Base-by-base conservation (phyloP, 53 echinoderm and acorn worm genomes). In the Henricia sp. region DNA sequence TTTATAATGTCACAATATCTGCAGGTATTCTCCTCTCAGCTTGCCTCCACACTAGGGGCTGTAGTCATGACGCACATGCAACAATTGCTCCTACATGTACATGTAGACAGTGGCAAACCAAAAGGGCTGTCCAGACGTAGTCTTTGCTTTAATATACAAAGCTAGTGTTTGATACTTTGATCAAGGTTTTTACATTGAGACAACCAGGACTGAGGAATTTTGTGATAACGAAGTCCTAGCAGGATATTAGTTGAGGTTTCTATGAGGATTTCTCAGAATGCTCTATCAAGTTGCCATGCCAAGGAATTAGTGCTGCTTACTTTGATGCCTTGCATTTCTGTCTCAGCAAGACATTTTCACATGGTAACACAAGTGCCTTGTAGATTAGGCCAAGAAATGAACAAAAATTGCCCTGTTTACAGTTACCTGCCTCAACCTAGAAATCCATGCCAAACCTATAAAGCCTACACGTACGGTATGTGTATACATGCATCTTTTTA, bases 11-110 rank as follows among this genome's bases (percentile, higher is more conserved):
- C 78, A 78, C 24, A 43, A 50, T 33, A 78, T 78, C 72, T 23
- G 51, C n/a, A 52, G 72, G 52, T 35, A 72, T 72, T 72, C 59
- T 50, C 23, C 52, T 52, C 48, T 39, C 46, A 78, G 63, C 60
- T 62, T 29, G 78, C 37, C 32, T 37, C 78, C 63, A 32, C 78
- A 34, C 63, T 78, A 63, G 60, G 78, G 60, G 60, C 58, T 39
- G 78, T 32, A 46, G 62, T 62, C 62, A 78, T 78, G 78, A 78
- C 78, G 78, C 78, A 78, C 60, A 30, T 62, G 46, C 63, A 57
- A 58, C 58, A 78, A 42, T 63, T 64, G 62, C 42, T 58, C 58
- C 16, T 40, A 57, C 76, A 38, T 27, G 14, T 55, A 64, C 33
- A 53, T 58, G 58, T 58, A 13, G 26, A 37, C 41, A 40, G 57